Evolutionary conservation across 2,797 vertebrate genomes (phyloP).

Genomic region (Phaenicophaeus curvirostris): DNA sequence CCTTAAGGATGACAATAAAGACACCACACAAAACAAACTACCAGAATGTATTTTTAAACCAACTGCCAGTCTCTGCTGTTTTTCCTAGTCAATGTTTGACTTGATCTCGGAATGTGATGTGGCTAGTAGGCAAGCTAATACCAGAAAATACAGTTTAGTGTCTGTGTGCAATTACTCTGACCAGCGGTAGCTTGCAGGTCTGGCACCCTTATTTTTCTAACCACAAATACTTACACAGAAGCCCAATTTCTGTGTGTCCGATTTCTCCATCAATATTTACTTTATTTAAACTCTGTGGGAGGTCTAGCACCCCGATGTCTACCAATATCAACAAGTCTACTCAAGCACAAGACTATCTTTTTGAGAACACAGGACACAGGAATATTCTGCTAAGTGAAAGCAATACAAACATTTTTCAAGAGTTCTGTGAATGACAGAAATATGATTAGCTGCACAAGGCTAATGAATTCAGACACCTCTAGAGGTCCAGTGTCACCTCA

Average conservation of each 20-base stretch:
- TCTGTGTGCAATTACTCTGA: conserved; percentile 53
- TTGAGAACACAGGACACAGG: conserved; percentile 14
- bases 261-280: conserved; percentile 65
- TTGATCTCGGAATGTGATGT: conserved; percentile 36
- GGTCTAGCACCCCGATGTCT: conserved; percentile 24
- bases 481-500: conserved; percentile 14
- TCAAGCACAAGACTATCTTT: conserved; percentile 34
- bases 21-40: background rate
- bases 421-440: conserved; percentile 38
- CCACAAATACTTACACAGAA: conserved; percentile 69
- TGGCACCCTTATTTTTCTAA: conserved; percentile 51
- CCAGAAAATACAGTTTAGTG: conserved; percentile 51
- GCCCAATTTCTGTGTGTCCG: conserved; percentile 44
- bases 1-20: background rate
- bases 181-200: conserved; percentile 28
- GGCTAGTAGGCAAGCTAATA: conserved; percentile 13
- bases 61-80: background rate
- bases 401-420: conserved; percentile 28
- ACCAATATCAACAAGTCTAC: conserved; percentile 27
- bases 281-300: conserved; percentile 61
- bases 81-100: conserved; percentile 12
- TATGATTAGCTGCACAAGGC: conserved; percentile 27
- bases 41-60: conserved; percentile 3
- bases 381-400: conserved; percentile 38
- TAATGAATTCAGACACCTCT: conserved; percentile 53